Base-by-base conservation (phyloP, 2,797 vertebrate genomes). In the Gobio occitaniae region DNA sequence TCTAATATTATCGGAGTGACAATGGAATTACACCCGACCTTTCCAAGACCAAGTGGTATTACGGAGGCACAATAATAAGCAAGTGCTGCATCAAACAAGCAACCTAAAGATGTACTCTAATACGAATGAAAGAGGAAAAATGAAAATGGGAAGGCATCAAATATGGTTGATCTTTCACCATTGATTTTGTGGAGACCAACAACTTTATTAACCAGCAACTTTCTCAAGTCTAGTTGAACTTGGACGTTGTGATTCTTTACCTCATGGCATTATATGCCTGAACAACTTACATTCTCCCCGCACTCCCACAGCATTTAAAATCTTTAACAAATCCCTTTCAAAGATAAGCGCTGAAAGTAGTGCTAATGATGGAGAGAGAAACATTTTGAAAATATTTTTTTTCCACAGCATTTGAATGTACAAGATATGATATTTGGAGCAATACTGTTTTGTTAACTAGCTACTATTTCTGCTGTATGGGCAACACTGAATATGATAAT, bases 321-420 rank as follows among this genome's bases (percentile, higher is more conserved):
- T 41, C 9, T 56, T 56, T 6, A 44, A 70, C 15, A 69, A 11
- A 59, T 44, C 21, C 29, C 41, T 80, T 7, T 80, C 44, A 79
- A 79, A 66, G 41, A 78, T 4, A 13, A 78, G 25, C 1, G 25
- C 75, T 78, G 13, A 41, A 75, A 76, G 9, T 44, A 78, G 56
- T 78, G 56, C 15, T 61, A 63, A 17, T 29, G 76, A 76, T 41
- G 21, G 52, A 77, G 36, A 12, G 1, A n/a, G 7, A 54, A 77
- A 16, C 54, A 77, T 44, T 59, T 77, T n/a, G 3, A 56, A 50
- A 72, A 10, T 10, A 52, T 5, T 50, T 9, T 50, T 9, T 41
- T 50, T 32, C 13, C 25, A 68, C 78, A 80, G 50, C 48, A 56
- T 80, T 80, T 80, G 65, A 80, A 72, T 65, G 56, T 83, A 75